These are phyloP conservation scores for Emys orbicularis DNA, from an alignment of 2,797 vertebrate genomes.

Conservation along the genomic window DNA sequence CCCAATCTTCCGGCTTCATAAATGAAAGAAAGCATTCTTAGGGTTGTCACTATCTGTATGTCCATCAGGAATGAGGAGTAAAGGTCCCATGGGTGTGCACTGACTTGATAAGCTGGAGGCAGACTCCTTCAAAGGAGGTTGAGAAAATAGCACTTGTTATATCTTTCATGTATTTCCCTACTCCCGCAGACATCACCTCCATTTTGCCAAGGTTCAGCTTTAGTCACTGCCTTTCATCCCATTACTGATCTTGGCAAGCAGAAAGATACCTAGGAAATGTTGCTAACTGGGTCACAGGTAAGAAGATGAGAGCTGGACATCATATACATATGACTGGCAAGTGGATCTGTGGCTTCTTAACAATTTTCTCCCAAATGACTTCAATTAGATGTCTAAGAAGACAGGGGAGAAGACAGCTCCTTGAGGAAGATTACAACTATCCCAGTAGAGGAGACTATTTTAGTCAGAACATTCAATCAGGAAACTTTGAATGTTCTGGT, in stretches of 20 bases:
- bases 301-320: not conserved
- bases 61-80: not conserved
- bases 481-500: not conserved
- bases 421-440: not conserved
- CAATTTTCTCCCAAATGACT: not conserved
- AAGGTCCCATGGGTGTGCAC: too few species aligned
- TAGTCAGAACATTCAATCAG: not conserved
- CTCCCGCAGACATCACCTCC: not conserved
- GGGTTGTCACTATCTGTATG: not conserved
- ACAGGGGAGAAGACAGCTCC: not conserved
- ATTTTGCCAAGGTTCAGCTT: not conserved
- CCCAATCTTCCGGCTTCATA: not conserved
- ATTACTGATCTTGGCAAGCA: not conserved
- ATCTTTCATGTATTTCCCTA: not conserved
- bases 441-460: not conserved
- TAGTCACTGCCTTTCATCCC: not conserved
- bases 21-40: not conserved
- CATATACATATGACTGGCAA: not conserved
- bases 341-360: not conserved
- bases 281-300: not conserved
- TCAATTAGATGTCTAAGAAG: not conserved
- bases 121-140: not conserved
- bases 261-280: not conserved
- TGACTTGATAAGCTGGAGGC: not conserved
- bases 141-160: not conserved